Conservation (phyloP, 2,797 vertebrate genomes). For the Melanotaenia maccullochi region DNA sequence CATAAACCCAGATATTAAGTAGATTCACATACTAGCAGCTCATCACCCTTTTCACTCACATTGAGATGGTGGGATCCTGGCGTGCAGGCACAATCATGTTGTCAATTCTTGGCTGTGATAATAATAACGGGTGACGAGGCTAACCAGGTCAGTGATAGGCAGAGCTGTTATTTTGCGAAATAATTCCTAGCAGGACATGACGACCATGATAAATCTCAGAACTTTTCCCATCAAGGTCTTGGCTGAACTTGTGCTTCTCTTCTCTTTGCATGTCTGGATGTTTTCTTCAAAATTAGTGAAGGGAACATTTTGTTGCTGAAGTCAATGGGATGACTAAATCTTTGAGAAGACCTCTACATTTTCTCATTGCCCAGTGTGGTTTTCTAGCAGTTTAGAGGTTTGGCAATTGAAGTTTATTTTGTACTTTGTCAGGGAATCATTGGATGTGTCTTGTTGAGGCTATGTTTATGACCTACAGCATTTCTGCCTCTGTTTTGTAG, state of each 20-base stretch:
- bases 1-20: conserved; percentile 21
- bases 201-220: conserved; percentile 57
- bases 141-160: conserved; percentile 63
- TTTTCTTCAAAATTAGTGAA: conserved; percentile 37
- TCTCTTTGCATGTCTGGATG: conserved; percentile 32
- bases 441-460: conserved; percentile 2
- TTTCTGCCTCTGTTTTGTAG: conserved; percentile 4
- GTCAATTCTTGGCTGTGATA: conserved; percentile 65
- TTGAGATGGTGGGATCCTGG: conserved; percentile 17
- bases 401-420: conserved; percentile 19
- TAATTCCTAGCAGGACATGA: conserved; percentile 71
- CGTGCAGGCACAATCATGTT: conserved; percentile 57
- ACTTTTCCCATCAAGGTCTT: conserved; percentile 53
- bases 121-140: conserved; percentile 67
- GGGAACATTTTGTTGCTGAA: conserved; percentile 34
- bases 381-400: conserved; percentile 45
- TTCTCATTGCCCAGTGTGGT: conserved; percentile 40
- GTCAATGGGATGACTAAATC: conserved; percentile 21
- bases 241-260: conserved; percentile 30
- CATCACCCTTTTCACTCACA: conserved; percentile 33
- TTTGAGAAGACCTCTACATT: conserved; percentile 19
- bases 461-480: conserved; percentile 4
- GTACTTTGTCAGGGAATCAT: conserved; percentile 32
- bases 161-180: conserved; percentile 75
- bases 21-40: conserved; percentile 13